These are phyloP conservation scores for Aptenodytes forsteri DNA, from an alignment of 2,113 vertebrate species.

Conservation along the genomic window DNA sequence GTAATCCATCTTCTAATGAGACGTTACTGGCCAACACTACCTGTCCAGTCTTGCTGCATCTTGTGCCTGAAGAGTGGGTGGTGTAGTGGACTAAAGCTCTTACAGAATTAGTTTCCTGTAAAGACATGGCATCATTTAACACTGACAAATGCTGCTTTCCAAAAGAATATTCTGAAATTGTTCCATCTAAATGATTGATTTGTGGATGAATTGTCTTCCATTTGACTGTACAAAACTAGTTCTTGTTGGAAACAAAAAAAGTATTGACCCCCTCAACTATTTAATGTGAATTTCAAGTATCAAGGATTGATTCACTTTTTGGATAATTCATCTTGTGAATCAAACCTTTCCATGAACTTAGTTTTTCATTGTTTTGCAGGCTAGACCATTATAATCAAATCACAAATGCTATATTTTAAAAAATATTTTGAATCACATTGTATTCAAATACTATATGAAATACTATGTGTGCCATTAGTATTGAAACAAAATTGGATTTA, in stretches of 20 bases:
- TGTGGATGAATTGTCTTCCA: neutral
- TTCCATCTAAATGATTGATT: neutral
- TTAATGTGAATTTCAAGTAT: neutral
- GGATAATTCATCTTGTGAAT: neutral
- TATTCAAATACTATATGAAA: neutral
- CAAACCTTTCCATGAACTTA: neutral
- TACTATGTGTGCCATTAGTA: neutral
- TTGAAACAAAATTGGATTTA: neutral
- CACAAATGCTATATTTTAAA: neutral
- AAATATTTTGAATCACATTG: neutral
- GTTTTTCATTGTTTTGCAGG: neutral
- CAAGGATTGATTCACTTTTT: neutral
- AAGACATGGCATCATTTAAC: neutral
- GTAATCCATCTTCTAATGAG: neutral
- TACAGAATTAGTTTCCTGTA: neutral
- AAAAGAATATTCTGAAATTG: neutral
- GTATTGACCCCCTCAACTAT: neutral
- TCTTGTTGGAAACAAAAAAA: neutral
- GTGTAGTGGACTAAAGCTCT: neutral
- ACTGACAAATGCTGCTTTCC: neutral
- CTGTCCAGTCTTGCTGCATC: neutral
- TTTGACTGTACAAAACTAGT: neutral
- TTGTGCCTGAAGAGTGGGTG: neutral
- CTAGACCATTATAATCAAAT: neutral
- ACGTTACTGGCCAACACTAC: neutral